A percentile compares a stretch with the other conserved stretches of the same genome.
Evolutionary conservation across 1,140 invertebrate species (phyloP).

Genomic region (Nylanderia fulva): DNA sequence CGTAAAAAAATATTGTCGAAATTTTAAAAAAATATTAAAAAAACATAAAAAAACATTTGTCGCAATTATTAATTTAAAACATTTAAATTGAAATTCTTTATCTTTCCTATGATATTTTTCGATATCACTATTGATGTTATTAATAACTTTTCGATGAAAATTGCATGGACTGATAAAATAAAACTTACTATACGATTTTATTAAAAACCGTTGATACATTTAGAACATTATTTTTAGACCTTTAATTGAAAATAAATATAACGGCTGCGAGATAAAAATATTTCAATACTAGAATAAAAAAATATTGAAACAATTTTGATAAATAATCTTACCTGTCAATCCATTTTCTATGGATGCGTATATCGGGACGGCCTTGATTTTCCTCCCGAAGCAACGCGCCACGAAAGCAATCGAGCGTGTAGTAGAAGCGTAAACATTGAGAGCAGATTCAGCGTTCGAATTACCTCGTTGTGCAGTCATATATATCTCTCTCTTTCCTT

Average conservation of each 20-base stretch:
- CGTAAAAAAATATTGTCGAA: neutral
- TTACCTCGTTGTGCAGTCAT: slow-evolving; percentile 26
- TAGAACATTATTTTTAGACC: neutral
- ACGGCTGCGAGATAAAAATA: neutral
- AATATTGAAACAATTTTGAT: neutral
- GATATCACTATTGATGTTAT: too few species aligned
- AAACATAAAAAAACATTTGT: too few species aligned
- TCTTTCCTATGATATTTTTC: neutral
- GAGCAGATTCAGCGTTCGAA: slow-evolving; percentile 62
- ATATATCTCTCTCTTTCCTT: too few species aligned
- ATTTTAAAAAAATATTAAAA: neutral
- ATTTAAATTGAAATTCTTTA: neutral
- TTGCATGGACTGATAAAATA: neutral
- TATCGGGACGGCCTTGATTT: slow-evolving; percentile 23
- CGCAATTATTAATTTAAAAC: neutral
- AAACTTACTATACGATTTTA: neutral
- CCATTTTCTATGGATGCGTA: neutral
- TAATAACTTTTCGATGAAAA: neutral
- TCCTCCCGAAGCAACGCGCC: slow-evolving; percentile 12
- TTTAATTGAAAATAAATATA: neutral
- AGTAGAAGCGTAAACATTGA: slow-evolving; percentile 69
- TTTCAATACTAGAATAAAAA: neutral
- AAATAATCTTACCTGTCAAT: neutral
- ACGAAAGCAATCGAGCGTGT: slow-evolving; percentile 23
- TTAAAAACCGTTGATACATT: neutral